Base-by-base conservation (phyloP, 2,888 invertebrate genomes). In the Cactoblastis cactorum region DNA sequence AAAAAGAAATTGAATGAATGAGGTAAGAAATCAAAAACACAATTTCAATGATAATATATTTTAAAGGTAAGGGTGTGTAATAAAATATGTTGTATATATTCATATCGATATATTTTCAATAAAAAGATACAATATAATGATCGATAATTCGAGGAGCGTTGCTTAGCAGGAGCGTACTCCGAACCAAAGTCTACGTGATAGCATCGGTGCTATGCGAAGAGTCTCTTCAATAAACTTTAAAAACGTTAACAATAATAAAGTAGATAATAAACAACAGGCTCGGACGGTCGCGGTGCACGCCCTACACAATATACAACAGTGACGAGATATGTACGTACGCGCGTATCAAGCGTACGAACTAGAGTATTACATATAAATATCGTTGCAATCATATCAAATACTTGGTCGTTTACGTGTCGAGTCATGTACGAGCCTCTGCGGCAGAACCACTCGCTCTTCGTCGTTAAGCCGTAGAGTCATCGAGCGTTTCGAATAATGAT, bases 221-320 rank as follows among this genome's bases (percentile, higher is more conserved):
- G 51, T 64, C 58, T 59, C 64, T 64, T 65, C 61, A 57, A 74
- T 82, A 81, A 76, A 83, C 75, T 83, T 77, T 80, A 58, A 68
- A 83, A 83, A 81, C 77, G 57, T 80, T 69, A 83, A 83, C 82
- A 77, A 77, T 61, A 61, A 62, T 15, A 17, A 38, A 48, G 38
- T 37, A 28, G 28, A n/a, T 47, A 34, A 19, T 61, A 59, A 55
- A 61, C 53, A 55, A 63, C 49, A 57, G 62, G 56, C 59, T 51
- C 57, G 63, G 62, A 59, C 63, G 62, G 63, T 55, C 54, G 48
- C 35, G 38, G 47, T 15, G 33, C 14, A 18, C 41, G 49, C 39
- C 28, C 49, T 35, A 22, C 38, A 18, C 17, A 28, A 34, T 34
- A 45, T 34, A 45, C 45, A 39, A 38, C 38, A 39, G 41, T 24